These are phyloP conservation scores for Notothenia coriiceps DNA, from an alignment of 2,113 vertebrate species.

Conservation along the genomic window DNA sequence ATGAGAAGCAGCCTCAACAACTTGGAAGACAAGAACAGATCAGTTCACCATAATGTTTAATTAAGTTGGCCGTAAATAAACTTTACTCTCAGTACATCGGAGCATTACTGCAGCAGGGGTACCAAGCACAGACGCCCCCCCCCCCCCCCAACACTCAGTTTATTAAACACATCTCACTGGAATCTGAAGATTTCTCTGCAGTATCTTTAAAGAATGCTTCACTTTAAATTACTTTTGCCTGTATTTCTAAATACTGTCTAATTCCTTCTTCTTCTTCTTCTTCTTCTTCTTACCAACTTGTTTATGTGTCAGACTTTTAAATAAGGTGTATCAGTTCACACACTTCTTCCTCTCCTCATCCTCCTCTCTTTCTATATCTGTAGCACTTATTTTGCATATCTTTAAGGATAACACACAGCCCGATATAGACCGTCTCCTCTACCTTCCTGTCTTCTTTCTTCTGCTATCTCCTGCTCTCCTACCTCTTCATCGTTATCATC, in stretches of 20 bases:
- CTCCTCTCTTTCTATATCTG: background rate
- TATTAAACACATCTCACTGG: background rate
- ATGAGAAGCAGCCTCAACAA: background rate
- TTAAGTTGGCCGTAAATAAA: background rate
- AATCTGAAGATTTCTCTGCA: background rate
- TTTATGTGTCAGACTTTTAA: background rate
- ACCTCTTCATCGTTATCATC: background rate
- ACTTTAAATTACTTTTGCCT: background rate
- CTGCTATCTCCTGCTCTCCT: slow-evolving; percentile 2
- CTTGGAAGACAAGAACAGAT: background rate
- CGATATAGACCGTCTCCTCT: slow-evolving; percentile 21
- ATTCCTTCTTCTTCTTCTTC: background rate
- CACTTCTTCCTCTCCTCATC: background rate
- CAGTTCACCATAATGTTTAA: background rate
- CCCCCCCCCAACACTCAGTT: background rate
- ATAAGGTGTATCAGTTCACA: background rate
- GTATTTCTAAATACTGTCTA: background rate
- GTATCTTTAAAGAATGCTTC: background rate
- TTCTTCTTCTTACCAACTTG: background rate
- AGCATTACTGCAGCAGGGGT: slow-evolving; percentile 1
- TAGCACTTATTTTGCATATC: background rate
- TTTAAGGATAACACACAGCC: slow-evolving; percentile 4
- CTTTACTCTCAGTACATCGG: background rate
- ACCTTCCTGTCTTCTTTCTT: background rate
- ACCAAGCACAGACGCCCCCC: slow-evolving; percentile 12